A percentile compares a stretch with the other conserved stretches of the same genome.
These are phyloP conservation scores for Halictus ligatus DNA, from an alignment of 2,888 invertebrate species.

Conservation along the genomic window DNA sequence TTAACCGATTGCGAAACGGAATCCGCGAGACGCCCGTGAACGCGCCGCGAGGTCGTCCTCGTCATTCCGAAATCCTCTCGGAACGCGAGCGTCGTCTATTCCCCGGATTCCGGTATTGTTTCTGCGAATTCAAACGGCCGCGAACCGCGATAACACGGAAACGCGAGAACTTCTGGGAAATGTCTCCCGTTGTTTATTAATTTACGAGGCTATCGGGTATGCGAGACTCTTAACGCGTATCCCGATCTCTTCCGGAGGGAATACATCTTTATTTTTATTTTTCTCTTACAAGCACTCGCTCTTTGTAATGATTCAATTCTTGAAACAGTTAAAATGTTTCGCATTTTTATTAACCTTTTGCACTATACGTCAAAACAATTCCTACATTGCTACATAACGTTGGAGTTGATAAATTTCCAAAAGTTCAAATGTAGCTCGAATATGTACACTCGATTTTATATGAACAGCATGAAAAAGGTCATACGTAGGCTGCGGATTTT, in stretches of 20 bases:
- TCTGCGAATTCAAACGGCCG: neutral
- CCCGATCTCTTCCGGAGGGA: neutral
- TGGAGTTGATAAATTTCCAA: too few relatives aligned
- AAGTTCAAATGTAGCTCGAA: too few relatives aligned
- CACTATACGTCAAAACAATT: too few relatives aligned
- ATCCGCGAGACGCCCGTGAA: neutral
- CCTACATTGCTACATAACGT: too few relatives aligned
- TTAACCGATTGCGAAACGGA: conserved; percentile 6
- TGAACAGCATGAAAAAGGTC: too few relatives aligned
- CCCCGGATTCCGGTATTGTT: neutral
- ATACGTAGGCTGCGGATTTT: too few relatives aligned
- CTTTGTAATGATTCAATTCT: too few relatives aligned
- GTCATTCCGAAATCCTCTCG: neutral
- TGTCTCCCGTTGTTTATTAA: neutral
- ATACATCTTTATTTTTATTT: neutral
- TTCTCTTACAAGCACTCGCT: too few relatives aligned
- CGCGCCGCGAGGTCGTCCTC: neutral
- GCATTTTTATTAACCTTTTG: too few relatives aligned
- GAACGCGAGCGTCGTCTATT: neutral
- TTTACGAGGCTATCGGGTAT: neutral
- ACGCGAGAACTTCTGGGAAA: neutral
- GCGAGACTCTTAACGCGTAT: neutral
- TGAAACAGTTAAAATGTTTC: too few relatives aligned
- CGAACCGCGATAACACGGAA: neutral
- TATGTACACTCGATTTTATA: too few relatives aligned